Base-by-base conservation (phyloP, 2,888 invertebrate genomes). In the Leptopterna dolabrata region DNA sequence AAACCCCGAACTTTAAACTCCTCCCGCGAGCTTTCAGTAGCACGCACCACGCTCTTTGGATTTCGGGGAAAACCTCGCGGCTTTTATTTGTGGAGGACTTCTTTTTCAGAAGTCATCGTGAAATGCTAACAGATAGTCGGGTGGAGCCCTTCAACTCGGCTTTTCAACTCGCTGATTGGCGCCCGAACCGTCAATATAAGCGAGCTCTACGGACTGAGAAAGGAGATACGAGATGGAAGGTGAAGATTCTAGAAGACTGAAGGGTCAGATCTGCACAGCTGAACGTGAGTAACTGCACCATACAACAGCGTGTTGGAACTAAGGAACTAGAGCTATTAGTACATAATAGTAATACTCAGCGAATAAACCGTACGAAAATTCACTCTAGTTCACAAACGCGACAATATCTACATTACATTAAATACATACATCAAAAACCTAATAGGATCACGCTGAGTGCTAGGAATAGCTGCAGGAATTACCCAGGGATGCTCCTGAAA, bases 1-100 rank as follows among this genome's bases (percentile, higher is more conserved):
- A 73, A 73, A 73, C 41, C 73, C n/a, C n/a, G n/a, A 41, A 36
- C 7, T 16, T 73, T 73, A 13, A 73, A 36, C 73, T 13, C 14
- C 73, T 36, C 73, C 63, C 19, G 73, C 16, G 73, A 30, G 71
- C 71, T 71, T 71, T 71, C 71, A 71, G 71, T 7, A 71, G 71
- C 71, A 71, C 27, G 71, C 71, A 27, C 27, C 14, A n/a, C n/a
- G n/a, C 71, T 24, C 19, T 71, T 71, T 30, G 13, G 14, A 19
- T 6, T n/a, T 6, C 6, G 51, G n/a, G n/a, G 27, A 71, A 16
- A 14, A 6, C 14, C n/a, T n/a, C n/a, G 9, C 14, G 3, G 9
- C 73, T 30, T 73, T 73, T 73, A 73, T 73, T 73, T 30, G 73
- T 73, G 9, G 73, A 73, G 73, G 73, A 41, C 36, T 73, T 73